Base-by-base conservation (phyloP, 2,113 vertebrate genomes). In the Irena cyanogastra region DNA sequence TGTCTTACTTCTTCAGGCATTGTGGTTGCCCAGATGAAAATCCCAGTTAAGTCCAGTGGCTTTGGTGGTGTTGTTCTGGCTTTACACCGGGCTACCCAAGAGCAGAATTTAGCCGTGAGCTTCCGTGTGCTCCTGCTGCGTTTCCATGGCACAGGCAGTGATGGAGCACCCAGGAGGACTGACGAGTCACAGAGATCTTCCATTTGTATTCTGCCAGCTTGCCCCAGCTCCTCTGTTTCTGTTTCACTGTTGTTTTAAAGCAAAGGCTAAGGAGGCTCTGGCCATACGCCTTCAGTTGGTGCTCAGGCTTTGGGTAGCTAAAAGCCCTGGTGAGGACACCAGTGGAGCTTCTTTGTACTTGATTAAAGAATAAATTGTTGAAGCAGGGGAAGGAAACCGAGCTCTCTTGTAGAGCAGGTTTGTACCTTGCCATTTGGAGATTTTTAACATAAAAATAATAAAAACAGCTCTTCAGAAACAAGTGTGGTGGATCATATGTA, bases 1-100 rank as follows among this genome's bases (percentile, higher is more conserved):
- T 9, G 44, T 60, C 59, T 39, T 47, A 41, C 56, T 94, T 35
- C 74, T 83, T 83, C 37, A 72, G 71, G 68, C 56, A 24, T 57
- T 91, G 85, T 72, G 47, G 45, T 54, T 89, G 66, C 45, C 84
- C 93, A 79, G 72, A 56, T 90, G 71, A 84, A 94, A 94, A 93
- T 74, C 86, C 47, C 80, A 80, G 12, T 71, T 71, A 89, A 91
- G 39, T n/a, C 75, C 1, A 0, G 26, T 54, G 72, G 76, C 71
- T 92, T n/a, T 23, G 15, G 44, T 66, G 65, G 27, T 4, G 5
- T 3, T 80, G 30, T 26, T 80, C 80, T 87, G 64, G 44, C 60
- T 91, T 92, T 95, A 74, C 56, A 85, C 35, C 0, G 0, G 23
- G 41, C 11, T 68, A 42, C 28, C 23, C 57, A 52, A 2, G 5